phyloP scores from a whole-genome alignment of 1,140 invertebrate genomes.

The Aphelenchoides fujianensis region DNA sequence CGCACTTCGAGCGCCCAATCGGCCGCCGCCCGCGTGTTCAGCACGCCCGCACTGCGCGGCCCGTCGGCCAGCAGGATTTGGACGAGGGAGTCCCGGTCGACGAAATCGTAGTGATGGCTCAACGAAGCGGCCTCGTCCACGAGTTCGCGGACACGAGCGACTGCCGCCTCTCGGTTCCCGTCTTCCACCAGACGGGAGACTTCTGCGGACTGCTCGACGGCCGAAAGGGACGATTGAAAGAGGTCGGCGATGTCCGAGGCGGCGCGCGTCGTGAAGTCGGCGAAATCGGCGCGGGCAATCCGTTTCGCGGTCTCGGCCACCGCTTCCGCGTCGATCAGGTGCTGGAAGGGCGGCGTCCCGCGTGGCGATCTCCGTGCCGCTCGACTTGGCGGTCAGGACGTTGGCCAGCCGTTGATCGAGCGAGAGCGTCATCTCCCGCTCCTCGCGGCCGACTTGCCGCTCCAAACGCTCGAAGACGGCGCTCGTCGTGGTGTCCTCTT shows the following conservation, averaged over 20 bases:
- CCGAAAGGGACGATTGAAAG: neutral
- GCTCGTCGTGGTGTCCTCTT: neutral
- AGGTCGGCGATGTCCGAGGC: constrained; percentile 7
- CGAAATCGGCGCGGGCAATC: constrained; percentile 2
- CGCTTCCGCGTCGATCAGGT: constrained; percentile 1
- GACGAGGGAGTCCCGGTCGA: constrained; percentile 3
- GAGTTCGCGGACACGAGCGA: neutral
- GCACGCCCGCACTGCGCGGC: neutral
- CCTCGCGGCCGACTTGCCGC: neutral
- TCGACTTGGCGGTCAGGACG: neutral
- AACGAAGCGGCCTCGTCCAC: neutral
- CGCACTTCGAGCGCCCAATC: neutral
- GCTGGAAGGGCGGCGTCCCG: neutral
- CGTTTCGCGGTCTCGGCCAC: constrained; percentile 3
- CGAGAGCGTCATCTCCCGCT: neutral
- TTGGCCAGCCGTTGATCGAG: neutral
- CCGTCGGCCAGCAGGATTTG: constrained; percentile 15
- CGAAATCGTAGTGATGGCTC: constrained; percentile 11
- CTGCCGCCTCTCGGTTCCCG: constrained; percentile 1
- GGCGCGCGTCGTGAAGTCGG: constrained; percentile 6
- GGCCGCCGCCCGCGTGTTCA: constrained; percentile 4
- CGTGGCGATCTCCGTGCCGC: neutral
- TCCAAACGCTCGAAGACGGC: neutral
- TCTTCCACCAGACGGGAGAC: neutral
- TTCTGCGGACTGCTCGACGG: neutral